Evolutionary conservation across 2,797 vertebrate species (phyloP).

Genomic region (Antennarius maculatus): DNA sequence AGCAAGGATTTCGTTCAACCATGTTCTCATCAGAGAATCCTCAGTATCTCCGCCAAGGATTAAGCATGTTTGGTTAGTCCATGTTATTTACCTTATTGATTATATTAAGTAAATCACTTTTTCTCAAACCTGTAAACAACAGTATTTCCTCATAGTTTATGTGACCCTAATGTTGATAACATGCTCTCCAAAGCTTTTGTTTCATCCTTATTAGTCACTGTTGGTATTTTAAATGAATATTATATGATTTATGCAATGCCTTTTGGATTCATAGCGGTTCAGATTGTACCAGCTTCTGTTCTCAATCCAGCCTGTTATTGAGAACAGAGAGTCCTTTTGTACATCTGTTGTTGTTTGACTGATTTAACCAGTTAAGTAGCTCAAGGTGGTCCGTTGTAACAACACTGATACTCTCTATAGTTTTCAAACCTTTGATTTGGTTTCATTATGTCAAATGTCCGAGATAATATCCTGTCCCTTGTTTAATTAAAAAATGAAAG

Average conservation of each 20-base stretch:
- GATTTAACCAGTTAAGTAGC: conserved; percentile 57
- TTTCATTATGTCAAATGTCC: conserved; percentile 2
- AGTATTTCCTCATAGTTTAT: conserved; percentile 2
- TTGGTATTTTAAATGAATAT: conserved; percentile 9
- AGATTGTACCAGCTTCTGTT: conserved; percentile 51
- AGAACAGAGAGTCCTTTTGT: conserved; percentile 62
- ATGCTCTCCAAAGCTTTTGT: background rate
- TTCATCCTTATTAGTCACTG: too few species aligned
- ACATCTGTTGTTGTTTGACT: conserved; percentile 59
- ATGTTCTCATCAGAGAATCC: conserved; percentile 88
- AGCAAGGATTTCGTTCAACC: conserved; percentile 54
- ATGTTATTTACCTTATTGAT: conserved; percentile 25
- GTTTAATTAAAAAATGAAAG: conserved; percentile 13
- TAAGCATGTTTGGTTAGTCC: conserved; percentile 88
- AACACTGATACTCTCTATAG: conserved; percentile 23
- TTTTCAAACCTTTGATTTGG: conserved; percentile 24
- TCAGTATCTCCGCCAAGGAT: conserved; percentile 85
- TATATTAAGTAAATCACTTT: background rate
- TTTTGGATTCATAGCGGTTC: conserved; percentile 31
- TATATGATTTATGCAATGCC: conserved; percentile 2
- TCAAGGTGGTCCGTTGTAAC: conserved; percentile 30
- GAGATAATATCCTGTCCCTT: conserved; percentile 5
- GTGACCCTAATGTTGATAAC: background rate
- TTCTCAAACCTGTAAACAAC: background rate
- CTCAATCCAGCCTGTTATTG: conserved; percentile 45